Conservation (phyloP, 92 coral and sea anemone genomes). For the Actinernus sp. region DNA sequence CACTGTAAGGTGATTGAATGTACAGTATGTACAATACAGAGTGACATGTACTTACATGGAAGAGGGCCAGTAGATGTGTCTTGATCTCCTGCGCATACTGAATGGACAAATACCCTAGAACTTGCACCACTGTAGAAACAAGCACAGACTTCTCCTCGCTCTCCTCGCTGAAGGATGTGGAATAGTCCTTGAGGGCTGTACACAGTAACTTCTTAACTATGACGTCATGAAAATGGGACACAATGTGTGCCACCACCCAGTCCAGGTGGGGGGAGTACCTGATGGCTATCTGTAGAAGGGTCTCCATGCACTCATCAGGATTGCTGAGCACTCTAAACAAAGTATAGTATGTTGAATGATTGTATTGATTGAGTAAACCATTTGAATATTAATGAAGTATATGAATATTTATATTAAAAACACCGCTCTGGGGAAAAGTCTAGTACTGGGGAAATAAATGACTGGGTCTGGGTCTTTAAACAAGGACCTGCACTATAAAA, state of each 20-base stretch:
- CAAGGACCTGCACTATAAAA: no score
- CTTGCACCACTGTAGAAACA: constrained; percentile 89
- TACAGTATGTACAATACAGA: not conserved
- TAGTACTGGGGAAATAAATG: no score
- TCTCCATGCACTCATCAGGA: constrained; percentile 91
- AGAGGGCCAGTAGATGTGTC: constrained; percentile 74
- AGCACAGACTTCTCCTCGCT: constrained; percentile 76
- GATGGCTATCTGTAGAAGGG: constrained; percentile 90
- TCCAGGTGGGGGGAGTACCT: constrained; percentile 96
- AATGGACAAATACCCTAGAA: constrained; percentile 81
- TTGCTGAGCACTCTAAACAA: constrained; percentile 54
- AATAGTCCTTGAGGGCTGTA: constrained; percentile 91
- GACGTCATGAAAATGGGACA: constrained; percentile 90
- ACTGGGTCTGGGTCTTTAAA: no score
- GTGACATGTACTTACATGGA: constrained; percentile 72
- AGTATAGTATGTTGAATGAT: no score
- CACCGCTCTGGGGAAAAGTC: not conserved
- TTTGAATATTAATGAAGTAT: no score
- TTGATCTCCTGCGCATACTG: constrained; percentile 93
- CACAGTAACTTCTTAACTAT: constrained; percentile 87
- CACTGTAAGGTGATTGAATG: not conserved
- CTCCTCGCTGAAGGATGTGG: constrained; percentile 51
- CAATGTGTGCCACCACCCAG: constrained; percentile 98
- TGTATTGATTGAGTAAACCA: no score
- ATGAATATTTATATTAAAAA: no score